Evolutionary conservation across 2,113 vertebrate species (phyloP).

Genomic region (Lepisosteus osseus): DNA sequence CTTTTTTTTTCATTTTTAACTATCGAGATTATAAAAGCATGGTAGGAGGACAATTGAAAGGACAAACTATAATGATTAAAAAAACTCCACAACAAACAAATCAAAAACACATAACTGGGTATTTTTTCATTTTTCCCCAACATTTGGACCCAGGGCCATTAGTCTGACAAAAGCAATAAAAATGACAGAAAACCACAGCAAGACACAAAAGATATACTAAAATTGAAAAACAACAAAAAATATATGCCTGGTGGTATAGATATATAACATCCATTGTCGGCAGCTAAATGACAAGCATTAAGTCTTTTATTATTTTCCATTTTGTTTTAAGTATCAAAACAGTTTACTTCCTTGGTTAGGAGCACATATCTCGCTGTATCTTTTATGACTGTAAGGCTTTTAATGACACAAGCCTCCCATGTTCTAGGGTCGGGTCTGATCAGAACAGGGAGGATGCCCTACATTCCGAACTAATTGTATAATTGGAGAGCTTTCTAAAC

Average conservation of each 20-base stretch:
- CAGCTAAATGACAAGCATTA: conserved; percentile 39
- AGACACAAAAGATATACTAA: conserved; percentile 15
- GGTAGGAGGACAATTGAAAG: conserved; percentile 51
- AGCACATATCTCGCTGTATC: conserved; percentile 3
- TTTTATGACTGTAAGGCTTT: conserved; percentile 20
- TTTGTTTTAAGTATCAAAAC: conserved; percentile 11
- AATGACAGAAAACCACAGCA: neutral
- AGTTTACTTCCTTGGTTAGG: neutral
- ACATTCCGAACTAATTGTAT: conserved; percentile 79
- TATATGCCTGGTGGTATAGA: conserved; percentile 38
- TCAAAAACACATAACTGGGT: conserved; percentile 31
- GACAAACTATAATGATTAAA: conserved; percentile 44
- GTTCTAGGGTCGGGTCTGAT: conserved; percentile 57
- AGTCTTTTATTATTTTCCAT: conserved; percentile 28
- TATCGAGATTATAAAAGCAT: conserved; percentile 39
- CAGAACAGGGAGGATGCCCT: conserved; percentile 65
- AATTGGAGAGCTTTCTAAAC: conserved; percentile 77
- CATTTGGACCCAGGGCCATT: conserved; percentile 25
- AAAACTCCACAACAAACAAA: conserved; percentile 23
- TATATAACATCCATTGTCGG: conserved; percentile 28
- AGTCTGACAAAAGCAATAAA: conserved; percentile 15
- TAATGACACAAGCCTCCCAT: conserved; percentile 28
- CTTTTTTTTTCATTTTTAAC: conserved; percentile 50
- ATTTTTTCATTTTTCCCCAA: neutral
- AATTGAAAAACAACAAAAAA: conserved; percentile 26